Conservation (phyloP, 2,888 invertebrate species). For the Stenurella melanura region DNA sequence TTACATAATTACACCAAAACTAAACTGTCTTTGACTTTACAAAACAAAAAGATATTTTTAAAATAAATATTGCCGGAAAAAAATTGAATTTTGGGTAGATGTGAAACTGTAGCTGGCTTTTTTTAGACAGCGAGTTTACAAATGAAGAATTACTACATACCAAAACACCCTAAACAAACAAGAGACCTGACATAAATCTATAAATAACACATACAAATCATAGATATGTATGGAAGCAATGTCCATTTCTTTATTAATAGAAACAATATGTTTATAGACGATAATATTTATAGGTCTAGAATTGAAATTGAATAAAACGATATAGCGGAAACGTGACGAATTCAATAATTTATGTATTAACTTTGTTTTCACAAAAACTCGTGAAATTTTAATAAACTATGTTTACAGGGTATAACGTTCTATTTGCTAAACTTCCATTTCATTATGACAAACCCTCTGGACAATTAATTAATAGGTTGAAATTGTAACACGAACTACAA, state of each 20-base stretch:
- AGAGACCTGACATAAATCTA: neutral
- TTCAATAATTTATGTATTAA: neutral
- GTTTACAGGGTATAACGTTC: too few species aligned
- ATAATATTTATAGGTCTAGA: neutral
- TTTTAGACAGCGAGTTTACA: neutral
- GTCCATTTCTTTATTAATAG: slow-evolving; percentile 8
- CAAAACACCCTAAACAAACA: slow-evolving; percentile 1
- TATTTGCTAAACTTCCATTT: too few species aligned
- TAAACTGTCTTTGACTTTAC: too few species aligned
- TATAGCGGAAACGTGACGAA: neutral
- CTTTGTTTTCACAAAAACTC: neutral
- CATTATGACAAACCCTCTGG: too few species aligned
- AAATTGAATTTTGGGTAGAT: too few species aligned
- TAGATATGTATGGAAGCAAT: slow-evolving; percentile 10
- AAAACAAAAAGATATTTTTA: too few species aligned
- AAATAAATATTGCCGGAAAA: too few species aligned
- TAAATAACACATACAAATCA: slow-evolving; percentile 7
- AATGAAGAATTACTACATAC: neutral
- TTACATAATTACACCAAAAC: too few species aligned
- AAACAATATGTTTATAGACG: neutral
- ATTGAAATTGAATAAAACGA: neutral
- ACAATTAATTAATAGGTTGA: too few species aligned
- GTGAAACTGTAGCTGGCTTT: neutral
- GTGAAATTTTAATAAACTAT: too few species aligned
- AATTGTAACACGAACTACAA: too few species aligned